Evolutionary conservation across 1,140 invertebrate species (phyloP).

Genomic region (Melanaphis sacchari): DNA sequence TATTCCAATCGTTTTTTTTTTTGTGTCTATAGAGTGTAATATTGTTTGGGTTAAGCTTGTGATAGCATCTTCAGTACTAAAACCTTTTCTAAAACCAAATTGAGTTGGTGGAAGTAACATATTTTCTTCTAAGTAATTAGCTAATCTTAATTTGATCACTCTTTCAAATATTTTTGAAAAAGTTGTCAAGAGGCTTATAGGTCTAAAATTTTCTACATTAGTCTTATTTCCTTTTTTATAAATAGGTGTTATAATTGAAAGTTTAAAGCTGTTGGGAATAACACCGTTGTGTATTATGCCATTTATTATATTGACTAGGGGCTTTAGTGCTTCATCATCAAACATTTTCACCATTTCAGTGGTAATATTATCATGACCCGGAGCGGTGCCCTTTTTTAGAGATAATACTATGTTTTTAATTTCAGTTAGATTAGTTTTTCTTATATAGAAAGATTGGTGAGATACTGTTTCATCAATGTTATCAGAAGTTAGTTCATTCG

Average conservation of each 20-base stretch:
- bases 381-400: background rate
- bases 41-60: background rate
- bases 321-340: background rate
- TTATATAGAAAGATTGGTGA: too few species aligned
- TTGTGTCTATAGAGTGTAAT: background rate
- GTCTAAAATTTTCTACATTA: too few species aligned
- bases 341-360: slow-evolving; percentile 20
- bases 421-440: background rate
- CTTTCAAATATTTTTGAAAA: too few species aligned
- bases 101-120: too few species aligned
- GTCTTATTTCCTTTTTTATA: too few species aligned
- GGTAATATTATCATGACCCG: slow-evolving; percentile 4
- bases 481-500: too few species aligned
- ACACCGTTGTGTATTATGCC: background rate
- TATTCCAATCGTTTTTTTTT: slow-evolving; percentile 24
- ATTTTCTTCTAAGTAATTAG: too few species aligned
- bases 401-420: background rate
- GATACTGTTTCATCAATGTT: too few species aligned
- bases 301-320: slow-evolving; percentile 2
- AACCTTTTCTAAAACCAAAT: too few species aligned
- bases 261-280: background rate
- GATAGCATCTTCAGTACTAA: background rate
- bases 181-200: too few species aligned
- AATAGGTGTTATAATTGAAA: too few species aligned
- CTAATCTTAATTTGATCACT: too few species aligned